A percentile compares a stretch with the other conserved stretches of the same genome.
These are phyloP conservation scores for Stenotaenia linearis DNA, from an alignment of 2,888 invertebrate genomes.

Conservation along the genomic window DNA sequence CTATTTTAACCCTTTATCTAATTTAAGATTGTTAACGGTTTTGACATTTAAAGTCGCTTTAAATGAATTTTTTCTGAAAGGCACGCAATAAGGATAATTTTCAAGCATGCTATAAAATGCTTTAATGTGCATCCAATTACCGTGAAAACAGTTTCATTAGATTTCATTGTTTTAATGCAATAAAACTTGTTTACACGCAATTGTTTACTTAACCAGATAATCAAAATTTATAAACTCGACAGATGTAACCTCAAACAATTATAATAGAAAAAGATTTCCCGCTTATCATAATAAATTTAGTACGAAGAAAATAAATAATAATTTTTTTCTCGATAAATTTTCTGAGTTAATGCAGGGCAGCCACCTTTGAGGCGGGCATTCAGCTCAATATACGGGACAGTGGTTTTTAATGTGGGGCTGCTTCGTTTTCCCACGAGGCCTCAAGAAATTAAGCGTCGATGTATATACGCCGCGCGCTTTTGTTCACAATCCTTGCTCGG, in stretches of 20 bases:
- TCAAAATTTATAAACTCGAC: not conserved
- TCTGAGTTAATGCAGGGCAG: not conserved
- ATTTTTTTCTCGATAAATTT: not conserved
- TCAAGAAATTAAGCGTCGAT: not conserved
- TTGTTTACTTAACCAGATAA: not conserved
- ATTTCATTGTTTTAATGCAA: not conserved
- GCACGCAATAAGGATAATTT: too few relatives aligned
- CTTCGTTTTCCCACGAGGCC: not conserved
- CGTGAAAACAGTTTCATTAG: not conserved
- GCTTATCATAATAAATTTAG: too few relatives aligned
- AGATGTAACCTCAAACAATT: not conserved
- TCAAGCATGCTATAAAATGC: not conserved
- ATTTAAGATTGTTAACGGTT: too few relatives aligned
- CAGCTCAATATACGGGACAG: not conserved
- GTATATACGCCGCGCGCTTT: not conserved
- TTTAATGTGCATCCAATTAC: not conserved
- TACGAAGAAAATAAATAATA: too few relatives aligned
- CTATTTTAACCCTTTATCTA: too few relatives aligned
- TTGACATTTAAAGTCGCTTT: too few relatives aligned
- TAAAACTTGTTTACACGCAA: not conserved
- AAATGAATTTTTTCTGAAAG: too few relatives aligned
- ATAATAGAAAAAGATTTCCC: not conserved
- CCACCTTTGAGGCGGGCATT: not conserved
- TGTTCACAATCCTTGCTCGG: not conserved
- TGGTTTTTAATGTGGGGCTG: not conserved